These are phyloP conservation scores for Alloplasta piceator DNA, from an alignment of 2,888 invertebrate genomes.

Conservation along the genomic window DNA sequence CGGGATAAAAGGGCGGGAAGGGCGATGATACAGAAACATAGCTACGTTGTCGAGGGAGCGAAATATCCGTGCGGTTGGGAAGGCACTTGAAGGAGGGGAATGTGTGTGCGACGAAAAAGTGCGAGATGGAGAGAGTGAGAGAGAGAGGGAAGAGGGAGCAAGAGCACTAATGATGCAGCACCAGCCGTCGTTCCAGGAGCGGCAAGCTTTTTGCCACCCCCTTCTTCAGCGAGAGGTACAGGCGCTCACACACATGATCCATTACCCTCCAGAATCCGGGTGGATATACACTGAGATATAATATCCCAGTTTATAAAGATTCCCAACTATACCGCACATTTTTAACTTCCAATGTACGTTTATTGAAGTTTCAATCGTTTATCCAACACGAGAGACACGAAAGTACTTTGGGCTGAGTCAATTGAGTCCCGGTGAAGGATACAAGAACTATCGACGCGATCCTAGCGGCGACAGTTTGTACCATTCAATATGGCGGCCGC, in stretches of 20 bases:
- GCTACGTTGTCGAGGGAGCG: constrained; percentile 52
- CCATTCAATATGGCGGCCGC: no score
- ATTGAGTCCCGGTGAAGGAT: no score
- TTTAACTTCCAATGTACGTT: not conserved
- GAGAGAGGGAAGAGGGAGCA: constrained; percentile 61
- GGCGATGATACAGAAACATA: constrained; percentile 12
- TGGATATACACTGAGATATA: not conserved
- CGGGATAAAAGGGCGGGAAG: constrained; percentile 35
- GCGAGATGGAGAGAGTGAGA: constrained; percentile 65
- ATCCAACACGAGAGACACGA: no score
- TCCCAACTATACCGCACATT: not conserved
- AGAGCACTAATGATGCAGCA: constrained; percentile 78
- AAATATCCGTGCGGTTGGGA: constrained; percentile 62
- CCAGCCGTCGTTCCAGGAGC: constrained; percentile 70
- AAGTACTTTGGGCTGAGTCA: no score
- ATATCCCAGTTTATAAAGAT: not conserved
- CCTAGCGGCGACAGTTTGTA: no score
- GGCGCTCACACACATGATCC: constrained; percentile 3
- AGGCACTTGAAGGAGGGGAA: constrained; percentile 47
- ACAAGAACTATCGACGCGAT: no score
- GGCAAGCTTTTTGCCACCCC: constrained; percentile 64
- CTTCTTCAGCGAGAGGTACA: constrained; percentile 49
- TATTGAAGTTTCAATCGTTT: not conserved
- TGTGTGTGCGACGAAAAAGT: constrained; percentile 65
- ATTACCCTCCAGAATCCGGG: constrained; percentile 5